Base-by-base conservation (phyloP, 2,888 invertebrate species). In the Mystacides longicornis region DNA sequence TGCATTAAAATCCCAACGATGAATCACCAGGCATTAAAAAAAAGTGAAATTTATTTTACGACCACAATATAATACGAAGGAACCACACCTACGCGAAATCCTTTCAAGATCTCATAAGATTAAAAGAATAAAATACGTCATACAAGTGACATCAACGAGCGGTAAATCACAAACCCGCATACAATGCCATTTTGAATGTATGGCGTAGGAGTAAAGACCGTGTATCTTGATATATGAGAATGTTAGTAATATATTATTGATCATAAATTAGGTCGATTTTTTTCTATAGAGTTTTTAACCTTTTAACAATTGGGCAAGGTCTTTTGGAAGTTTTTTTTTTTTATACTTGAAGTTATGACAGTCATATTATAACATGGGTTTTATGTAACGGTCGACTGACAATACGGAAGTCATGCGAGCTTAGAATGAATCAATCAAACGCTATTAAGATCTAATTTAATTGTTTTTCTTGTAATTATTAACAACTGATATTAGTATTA, bases 181-280 rank as follows among this genome's bases (percentile, higher is more conserved):
- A 27, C 27, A 27, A 27, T 27, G 11, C 27, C 5, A 7, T 27
- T 27, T 27, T 27, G 5, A 7, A 11, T 27, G 11, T 27, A 27
- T 7, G 27, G 7, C 11, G 11, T 11, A 27, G 5, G n/a, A 7
- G 5, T 27, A 5, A 27, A 27, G 11, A 5, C n/a, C 3, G 21
- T 16, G 52, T 52, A 47, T 46, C 46, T 20, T 46, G 5, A 16
- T 2, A 4, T 23, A 33, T 45, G 47, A 23, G 47, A 47, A 47
- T 20, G 52, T 3, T 46, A 18, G 31, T 52, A 14, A 7, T 37
- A 37, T 14, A 37, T 52, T 47, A 16, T 46, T 23, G 2, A 11
- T 48, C n/a, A n/a, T 23, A 46, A 52, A 52, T 52, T 47, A 22
- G 52, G 52, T 52, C 52, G 52, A 52, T 23, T 33, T 52, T 47